Base-by-base conservation (phyloP, 1,140 invertebrate species). In the Chlorops oryzae region DNA sequence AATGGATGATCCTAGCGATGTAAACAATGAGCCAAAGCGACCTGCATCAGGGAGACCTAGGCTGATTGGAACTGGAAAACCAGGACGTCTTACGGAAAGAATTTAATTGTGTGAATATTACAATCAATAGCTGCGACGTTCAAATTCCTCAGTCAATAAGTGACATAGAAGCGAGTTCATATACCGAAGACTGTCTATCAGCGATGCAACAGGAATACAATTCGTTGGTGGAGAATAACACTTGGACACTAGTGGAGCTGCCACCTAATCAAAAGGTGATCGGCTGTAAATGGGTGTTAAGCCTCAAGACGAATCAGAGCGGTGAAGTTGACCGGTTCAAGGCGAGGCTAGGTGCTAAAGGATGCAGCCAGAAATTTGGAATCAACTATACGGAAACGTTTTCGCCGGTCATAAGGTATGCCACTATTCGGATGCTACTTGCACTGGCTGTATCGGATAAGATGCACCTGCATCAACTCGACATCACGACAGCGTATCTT, bases 401-500 rank as follows among this genome's bases (percentile, higher is more conserved):
- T 47, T 38, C 40, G 18, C 44, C 46, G 20, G 48, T 56, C 13
- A 39, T 45, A 12, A 47, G 49, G 21, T 23, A 54, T 35, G 15
- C 46, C 15, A 37, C 46, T 12, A 57, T 50, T 53, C 42, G 38
- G 56, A 55, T 56, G 47, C 55, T 27, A 58, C 47, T 41, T 51
- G 59, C 54, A 2, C 43, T 59, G 21, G 35, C 62, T 25, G 57
- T 20, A 9, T 34, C 54, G 57, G 47, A 51, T 43, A 59, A 57
- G 55, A 44, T 65, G 41, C 10, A 59, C 45, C 44, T 64, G 32
- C 37, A 53, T 27, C 64, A 74, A 21, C 55, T 68, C 43, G 74
- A 76, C 56, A 61, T 65, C 1, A 62, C 57, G 43, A 69, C 69
- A 13, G 74, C 74, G 0, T 77, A 72, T 55, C 55, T 76, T n/a